Conservation (phyloP, 1,140 invertebrate species). For the Plutomurus gul region DNA sequence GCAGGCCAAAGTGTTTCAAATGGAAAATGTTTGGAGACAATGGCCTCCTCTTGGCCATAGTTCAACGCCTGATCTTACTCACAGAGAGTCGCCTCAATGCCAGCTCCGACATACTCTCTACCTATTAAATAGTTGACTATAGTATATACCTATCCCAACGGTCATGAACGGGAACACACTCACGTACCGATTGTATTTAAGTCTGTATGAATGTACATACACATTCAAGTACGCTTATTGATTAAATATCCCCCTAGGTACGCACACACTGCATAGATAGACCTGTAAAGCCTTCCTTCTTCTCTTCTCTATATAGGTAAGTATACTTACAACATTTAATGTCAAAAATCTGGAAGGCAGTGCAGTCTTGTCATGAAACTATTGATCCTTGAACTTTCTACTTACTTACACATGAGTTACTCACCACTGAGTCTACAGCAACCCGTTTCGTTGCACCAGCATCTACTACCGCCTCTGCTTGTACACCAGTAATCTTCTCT, state of each 20-base stretch:
- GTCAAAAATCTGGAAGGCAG: conserved; percentile 20
- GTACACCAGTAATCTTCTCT: too few relatives aligned
- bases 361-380: neutral
- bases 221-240: neutral
- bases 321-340: neutral
- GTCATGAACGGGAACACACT: too few relatives aligned
- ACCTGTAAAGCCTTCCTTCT: neutral
- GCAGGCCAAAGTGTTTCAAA: conserved; percentile 37
- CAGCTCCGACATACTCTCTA: too few relatives aligned
- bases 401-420: neutral
- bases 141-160: neutral
- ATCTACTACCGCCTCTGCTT: too few relatives aligned
- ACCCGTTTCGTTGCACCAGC: too few relatives aligned
- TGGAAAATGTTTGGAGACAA: conserved; percentile 38
- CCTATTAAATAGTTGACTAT: too few relatives aligned
- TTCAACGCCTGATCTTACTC: conserved; percentile 21
- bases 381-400: conserved; percentile 29
- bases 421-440: neutral
- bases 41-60: conserved; percentile 34
- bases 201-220: neutral
- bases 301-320: neutral
- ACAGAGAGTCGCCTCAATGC: neutral
- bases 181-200: neutral
- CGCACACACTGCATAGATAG: neutral
- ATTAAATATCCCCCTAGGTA: neutral